Conservation (phyloP, 92 coral and sea anemone species). For the Galaxea fascicularis region DNA sequence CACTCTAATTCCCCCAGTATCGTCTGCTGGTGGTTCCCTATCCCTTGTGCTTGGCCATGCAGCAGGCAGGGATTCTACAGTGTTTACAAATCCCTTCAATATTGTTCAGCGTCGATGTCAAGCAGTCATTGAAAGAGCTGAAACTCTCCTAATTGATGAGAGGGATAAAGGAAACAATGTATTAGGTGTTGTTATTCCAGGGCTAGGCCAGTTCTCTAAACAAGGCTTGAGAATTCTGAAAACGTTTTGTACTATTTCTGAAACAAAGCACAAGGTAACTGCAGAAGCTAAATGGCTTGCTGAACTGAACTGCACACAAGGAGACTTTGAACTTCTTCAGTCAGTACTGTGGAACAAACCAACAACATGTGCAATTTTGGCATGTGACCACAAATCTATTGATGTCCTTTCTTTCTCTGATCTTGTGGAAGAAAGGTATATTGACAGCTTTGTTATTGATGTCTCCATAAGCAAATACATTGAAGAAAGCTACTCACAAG, state of each 20-base stretch:
- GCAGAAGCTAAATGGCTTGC: background rate
- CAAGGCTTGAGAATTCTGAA: background rate
- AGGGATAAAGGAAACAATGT: background rate
- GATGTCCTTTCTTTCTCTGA: background rate
- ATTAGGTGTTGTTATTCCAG: background rate
- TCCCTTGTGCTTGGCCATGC: background rate
- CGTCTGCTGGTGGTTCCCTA: background rate
- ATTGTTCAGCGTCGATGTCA: slow-evolving; percentile 19
- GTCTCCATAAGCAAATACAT: background rate
- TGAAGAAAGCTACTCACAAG: background rate
- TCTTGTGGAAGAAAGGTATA: background rate
- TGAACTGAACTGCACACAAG: background rate
- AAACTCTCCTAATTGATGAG: background rate
- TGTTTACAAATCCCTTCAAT: slow-evolving; percentile 1
- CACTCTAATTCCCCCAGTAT: slow-evolving; percentile 1
- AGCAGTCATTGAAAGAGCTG: background rate
- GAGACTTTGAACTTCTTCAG: background rate
- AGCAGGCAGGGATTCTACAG: background rate
- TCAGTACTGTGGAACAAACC: background rate
- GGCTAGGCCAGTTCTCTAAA: background rate
- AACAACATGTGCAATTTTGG: background rate
- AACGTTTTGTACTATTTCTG: background rate
- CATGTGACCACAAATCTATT: background rate
- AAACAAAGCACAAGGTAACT: background rate
- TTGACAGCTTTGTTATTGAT: background rate